Percentiles rank a stretch among this genome's conserved stretches.
Conservation (phyloP, 2,113 vertebrate species). For the Mellivora capensis region DNA sequence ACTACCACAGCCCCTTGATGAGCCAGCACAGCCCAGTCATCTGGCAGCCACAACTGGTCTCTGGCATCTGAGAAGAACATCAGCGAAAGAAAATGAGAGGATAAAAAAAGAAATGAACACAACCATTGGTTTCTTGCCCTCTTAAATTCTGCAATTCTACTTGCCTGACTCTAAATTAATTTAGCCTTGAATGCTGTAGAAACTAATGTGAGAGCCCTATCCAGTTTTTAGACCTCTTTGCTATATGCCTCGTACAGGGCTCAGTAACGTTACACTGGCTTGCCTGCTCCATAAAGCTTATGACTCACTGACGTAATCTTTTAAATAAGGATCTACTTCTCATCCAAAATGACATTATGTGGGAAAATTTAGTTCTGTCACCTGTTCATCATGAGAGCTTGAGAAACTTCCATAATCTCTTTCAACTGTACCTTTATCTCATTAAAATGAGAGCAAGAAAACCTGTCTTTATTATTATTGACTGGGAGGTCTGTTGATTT, state of each 20-base stretch:
- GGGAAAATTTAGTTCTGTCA: slow-evolving; percentile 40
- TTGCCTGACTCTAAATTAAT: slow-evolving; percentile 47
- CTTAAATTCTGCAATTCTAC: slow-evolving; percentile 1
- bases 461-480: neutral
- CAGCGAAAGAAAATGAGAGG: slow-evolving; percentile 40
- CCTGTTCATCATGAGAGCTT: slow-evolving; percentile 39
- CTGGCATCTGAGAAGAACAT: slow-evolving; percentile 57
- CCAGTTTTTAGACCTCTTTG: slow-evolving; percentile 19
- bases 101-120: slow-evolving; percentile 2
- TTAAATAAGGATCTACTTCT: slow-evolving; percentile 51
- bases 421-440: slow-evolving; percentile 33
- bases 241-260: neutral
- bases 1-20: neutral
- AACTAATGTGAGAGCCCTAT: neutral
- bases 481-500: neutral
- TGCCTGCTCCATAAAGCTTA: neutral
- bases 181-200: neutral
- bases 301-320: neutral
- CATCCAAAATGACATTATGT: slow-evolving; percentile 25
- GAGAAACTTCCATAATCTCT: slow-evolving; percentile 32
- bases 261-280: neutral
- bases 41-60: slow-evolving; percentile 35
- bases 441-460: slow-evolving; percentile 53
- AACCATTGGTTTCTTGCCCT: slow-evolving; percentile 2
- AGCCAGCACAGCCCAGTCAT: slow-evolving; percentile 53